Conservation (phyloP, 2,888 invertebrate species). For the Octonoba sinensis region DNA sequence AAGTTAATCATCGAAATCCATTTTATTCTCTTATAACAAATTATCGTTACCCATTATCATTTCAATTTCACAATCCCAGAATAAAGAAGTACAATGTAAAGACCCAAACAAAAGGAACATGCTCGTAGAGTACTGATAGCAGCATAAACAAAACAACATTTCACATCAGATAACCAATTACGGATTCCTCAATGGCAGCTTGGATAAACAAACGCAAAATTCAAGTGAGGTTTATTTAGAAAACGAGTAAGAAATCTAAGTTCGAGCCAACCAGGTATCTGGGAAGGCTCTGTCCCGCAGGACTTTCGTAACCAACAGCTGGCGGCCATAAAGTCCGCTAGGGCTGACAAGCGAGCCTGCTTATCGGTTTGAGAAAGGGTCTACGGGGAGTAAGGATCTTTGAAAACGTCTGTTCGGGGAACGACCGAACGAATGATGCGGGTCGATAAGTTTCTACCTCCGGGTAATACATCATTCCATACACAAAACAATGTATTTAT, state of each 20-base stretch:
- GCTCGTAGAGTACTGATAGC: background rate
- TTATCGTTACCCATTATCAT: no score
- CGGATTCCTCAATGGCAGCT: constrained; percentile 1
- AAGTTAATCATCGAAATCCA: no score
- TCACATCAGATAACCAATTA: constrained; percentile 5
- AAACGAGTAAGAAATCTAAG: constrained; percentile 45
- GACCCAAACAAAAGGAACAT: background rate
- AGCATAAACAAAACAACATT: background rate
- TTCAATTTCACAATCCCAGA: no score
- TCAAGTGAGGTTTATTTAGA: constrained; percentile 27
- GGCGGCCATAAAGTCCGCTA: constrained; percentile 49
- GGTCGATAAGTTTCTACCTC: constrained; percentile 59
- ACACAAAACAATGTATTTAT: constrained; percentile 61
- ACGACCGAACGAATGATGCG: constrained; percentile 45
- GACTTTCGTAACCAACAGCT: constrained; percentile 44
- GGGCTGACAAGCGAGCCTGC: constrained; percentile 47
- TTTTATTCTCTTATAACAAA: no score
- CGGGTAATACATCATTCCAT: constrained; percentile 57
- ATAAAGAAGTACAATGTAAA: no score
- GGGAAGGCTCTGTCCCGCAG: constrained; percentile 14
- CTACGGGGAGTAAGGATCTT: constrained; percentile 50
- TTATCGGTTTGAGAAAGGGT: constrained; percentile 58
- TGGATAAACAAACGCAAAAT: constrained; percentile 20
- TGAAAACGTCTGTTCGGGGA: constrained; percentile 62
- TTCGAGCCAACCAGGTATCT: constrained; percentile 44